A percentile compares a stretch with the other conserved stretches of the same genome.
These are phyloP conservation scores for Nibea albiflora DNA, from an alignment of 2,113 vertebrate species.

Conservation along the genomic window DNA sequence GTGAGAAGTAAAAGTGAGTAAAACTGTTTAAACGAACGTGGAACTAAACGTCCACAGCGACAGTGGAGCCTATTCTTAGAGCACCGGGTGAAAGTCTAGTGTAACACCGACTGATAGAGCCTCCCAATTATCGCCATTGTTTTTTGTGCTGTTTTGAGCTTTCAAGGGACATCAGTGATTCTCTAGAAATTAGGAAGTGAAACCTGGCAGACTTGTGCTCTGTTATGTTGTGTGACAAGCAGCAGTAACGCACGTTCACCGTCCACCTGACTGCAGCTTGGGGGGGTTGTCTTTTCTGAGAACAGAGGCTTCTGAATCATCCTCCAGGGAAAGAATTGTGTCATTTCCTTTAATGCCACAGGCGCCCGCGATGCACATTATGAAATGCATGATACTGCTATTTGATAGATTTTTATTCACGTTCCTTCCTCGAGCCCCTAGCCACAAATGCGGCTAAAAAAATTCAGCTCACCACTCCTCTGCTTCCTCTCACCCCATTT, in stretches of 20 bases:
- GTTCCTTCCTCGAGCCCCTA: constrained; percentile 26
- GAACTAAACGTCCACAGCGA: constrained; percentile 33
- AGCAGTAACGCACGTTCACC: constrained; percentile 30
- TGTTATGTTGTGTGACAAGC: constrained; percentile 54
- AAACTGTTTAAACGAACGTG: constrained; percentile 11
- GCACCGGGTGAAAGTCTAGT: constrained; percentile 27
- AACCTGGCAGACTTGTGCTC: constrained; percentile 53
- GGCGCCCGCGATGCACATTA: constrained; percentile 26
- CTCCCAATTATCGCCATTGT: constrained; percentile 35
- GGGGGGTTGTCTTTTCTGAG: constrained; percentile 39
- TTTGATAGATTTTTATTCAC: constrained; percentile 45
- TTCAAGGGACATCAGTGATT: constrained; percentile 59
- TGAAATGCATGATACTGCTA: constrained; percentile 31
- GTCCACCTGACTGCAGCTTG: constrained; percentile 52
- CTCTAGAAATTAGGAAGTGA: constrained; percentile 69
- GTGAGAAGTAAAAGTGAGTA: constrained; percentile 41
- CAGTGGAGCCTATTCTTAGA: constrained; percentile 21
- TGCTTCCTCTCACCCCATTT: constrained; percentile 45
- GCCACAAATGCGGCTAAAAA: constrained; percentile 35
- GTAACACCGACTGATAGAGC: constrained; percentile 20
- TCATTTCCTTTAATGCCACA: constrained; percentile 67
- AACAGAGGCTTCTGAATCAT: constrained; percentile 57
- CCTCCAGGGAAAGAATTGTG: constrained; percentile 44
- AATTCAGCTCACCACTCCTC: constrained; percentile 27
- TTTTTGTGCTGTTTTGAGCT: constrained; percentile 21